These are phyloP conservation scores for Chromoteleia sp. DNA, from an alignment of 2,888 invertebrate genomes.

Conservation along the genomic window DNA sequence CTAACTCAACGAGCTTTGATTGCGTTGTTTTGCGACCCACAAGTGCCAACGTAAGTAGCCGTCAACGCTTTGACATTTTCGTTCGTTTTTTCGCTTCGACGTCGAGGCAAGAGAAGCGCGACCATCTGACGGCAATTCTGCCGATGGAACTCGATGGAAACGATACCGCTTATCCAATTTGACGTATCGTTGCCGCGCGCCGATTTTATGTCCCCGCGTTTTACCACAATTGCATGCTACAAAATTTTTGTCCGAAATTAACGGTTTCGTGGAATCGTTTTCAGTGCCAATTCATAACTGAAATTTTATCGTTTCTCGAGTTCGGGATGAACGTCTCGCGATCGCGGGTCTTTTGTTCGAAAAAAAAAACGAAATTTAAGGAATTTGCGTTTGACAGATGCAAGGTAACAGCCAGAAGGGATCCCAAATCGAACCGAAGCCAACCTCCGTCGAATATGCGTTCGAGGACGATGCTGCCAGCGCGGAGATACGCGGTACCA, in stretches of 20 bases:
- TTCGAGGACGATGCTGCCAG: constrained; percentile 33
- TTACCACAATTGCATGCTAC: constrained; percentile 13
- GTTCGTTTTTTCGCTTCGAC: neutral
- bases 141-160: constrained; percentile 3
- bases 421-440: constrained; percentile 2
- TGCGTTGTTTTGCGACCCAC: constrained; percentile 2
- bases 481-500: constrained; percentile 15
- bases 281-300: no score
- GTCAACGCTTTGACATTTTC: neutral
- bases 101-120: constrained; percentile 7
- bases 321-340: neutral
- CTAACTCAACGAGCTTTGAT: constrained; percentile 7
- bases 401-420: constrained; percentile 25
- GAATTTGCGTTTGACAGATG: constrained; percentile 45
- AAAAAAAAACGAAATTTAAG: neutral
- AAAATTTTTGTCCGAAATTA: constrained; percentile 14
- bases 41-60: constrained; percentile 34
- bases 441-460: constrained; percentile 32
- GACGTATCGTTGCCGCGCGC: constrained; percentile 9
- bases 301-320: neutral
- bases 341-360: no score
- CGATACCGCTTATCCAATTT: constrained; percentile 35
- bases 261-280: no score
- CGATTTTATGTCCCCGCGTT: constrained; percentile 26
- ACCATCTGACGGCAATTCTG: neutral